Percentiles rank a stretch among this genome's conserved stretches.
These are phyloP conservation scores for Ellobius talpinus DNA, from an alignment of 2,113 vertebrate genomes.

Conservation along the genomic window DNA sequence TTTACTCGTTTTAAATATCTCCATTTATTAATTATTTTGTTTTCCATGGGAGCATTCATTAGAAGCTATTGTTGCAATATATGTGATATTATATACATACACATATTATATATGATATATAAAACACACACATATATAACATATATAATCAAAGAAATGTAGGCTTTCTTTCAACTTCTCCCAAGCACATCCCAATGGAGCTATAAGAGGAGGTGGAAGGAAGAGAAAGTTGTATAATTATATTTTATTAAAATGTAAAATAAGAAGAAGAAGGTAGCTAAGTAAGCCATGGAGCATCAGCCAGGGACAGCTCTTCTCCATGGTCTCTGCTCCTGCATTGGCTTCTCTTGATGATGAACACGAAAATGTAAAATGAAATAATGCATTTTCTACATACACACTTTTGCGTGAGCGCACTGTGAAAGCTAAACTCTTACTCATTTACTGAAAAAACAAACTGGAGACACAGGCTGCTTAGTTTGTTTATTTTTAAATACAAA, in stretches of 20 bases:
- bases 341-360: background rate
- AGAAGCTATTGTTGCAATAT: background rate
- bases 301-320: too few relatives aligned
- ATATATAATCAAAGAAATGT: background rate
- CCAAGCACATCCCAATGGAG: too few relatives aligned
- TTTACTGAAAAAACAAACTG: background rate
- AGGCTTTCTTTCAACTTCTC: too few relatives aligned
- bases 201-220: background rate
- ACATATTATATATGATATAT: too few relatives aligned
- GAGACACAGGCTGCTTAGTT: background rate
- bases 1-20: conserved; percentile 1
- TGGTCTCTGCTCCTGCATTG: background rate
- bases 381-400: background rate
- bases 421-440: background rate
- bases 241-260: background rate
- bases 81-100: background rate
- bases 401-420: too few relatives aligned
- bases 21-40: background rate
- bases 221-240: background rate
- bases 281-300: background rate
- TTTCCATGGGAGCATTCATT: background rate
- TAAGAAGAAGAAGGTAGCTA: background rate
- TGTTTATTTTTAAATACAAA: background rate
- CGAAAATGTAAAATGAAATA: background rate
- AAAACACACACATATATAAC: background rate